Evolutionary conservation across 2,113 vertebrate species (phyloP), one percentile per base, ranked within the genome.

Genomic region (Rissa tridactyla): DNA sequence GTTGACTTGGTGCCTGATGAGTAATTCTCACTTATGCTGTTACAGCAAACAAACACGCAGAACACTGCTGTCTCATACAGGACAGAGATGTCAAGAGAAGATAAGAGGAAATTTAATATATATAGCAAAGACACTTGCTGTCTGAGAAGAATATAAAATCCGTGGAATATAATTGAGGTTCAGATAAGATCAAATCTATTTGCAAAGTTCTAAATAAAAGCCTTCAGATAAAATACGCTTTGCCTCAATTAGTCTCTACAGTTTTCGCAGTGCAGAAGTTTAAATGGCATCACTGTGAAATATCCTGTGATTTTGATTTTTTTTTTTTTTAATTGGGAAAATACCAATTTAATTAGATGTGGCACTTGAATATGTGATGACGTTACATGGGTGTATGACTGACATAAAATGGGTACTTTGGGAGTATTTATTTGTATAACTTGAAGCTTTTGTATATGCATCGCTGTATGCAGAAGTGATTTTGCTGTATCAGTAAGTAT

Each of bases 131-230:
- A 44, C 10, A 9, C 5, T 40, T 58, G 12, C 30, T 66, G 66
- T 71, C n/a, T 5, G 22, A 66, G 46, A 65, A 38, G 26, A 69
- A 4, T 70, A 40, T 46, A 36, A 91, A 84, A 19, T 42, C 44
- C 20, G 1, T 46, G 26, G 54, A 44, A 57, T 61, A 36, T 44
- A 92, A 49, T 2, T n/a, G 80, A 76, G 80, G 44, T 66, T 86
- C 32, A 36, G 42, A 76, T 86, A 68, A 54, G 18, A 89, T 42
- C 9, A 51, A 71, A 75, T 47, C 26, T 42, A 27, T 51, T 51
- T 61, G 10, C 44, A 71, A 66, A 91, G 47, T 64, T 68, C 26
- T 54, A 61, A 95, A 97, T 90, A 96, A 95, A 95, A 89, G 13
- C 36, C 13, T 86, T 82, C 11, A 25, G 52, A 49, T 72, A 20